Base-by-base conservation (phyloP, 1,140 invertebrate genomes). In the Drosophila tristis region DNA sequence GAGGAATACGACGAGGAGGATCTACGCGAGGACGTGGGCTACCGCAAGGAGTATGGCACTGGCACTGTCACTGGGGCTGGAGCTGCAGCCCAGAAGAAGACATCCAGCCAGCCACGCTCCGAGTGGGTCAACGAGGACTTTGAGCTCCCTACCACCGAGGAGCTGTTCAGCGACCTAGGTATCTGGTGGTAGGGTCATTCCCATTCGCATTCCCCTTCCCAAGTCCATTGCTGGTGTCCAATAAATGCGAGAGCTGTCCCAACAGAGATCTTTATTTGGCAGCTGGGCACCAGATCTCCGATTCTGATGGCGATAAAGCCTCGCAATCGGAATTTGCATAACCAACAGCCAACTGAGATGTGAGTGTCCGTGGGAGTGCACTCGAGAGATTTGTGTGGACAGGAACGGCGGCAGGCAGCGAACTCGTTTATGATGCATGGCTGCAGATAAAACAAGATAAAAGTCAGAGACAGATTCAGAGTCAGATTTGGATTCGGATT, bases 101-200 rank as follows among this genome's bases (percentile, higher is more conserved):
- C 50, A 20, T 23, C 58, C 2, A 15, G 13, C 5, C 79, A 59
- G 47, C 45, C 65, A 48, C 61, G 78, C n/a, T 89, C 86, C 16
- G 77, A 91, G 42, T 91, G 90, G 90, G 63, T 91, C 49, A 91
- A 91, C 65, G 86, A 91, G 62, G 80, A 91, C 29, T 91, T 90
- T 31, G 90, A 91, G 60, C 67, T 91, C 54, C 90, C 90, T 25
- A 82, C 90, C 62, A 90, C 72, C 23, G 90, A 91, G 74, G 90
- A 91, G 20, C 60, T 91, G 16, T 91, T 91, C 35, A 91, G 90
- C 59, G 90, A 91, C 59, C 72, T 91, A 64, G 90, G 90, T 42
- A 91, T 91, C 58, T 91, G 90, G 90, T 91, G 90, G 90, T 91
- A 90, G 74, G 9, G 3, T 3, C 31, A 35, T 35, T 35, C 9